Percentiles rank a stretch among this genome's conserved stretches.
Evolutionary conservation across 2,113 vertebrate species (phyloP).

Genomic region (Malurus alboscapulatus): DNA sequence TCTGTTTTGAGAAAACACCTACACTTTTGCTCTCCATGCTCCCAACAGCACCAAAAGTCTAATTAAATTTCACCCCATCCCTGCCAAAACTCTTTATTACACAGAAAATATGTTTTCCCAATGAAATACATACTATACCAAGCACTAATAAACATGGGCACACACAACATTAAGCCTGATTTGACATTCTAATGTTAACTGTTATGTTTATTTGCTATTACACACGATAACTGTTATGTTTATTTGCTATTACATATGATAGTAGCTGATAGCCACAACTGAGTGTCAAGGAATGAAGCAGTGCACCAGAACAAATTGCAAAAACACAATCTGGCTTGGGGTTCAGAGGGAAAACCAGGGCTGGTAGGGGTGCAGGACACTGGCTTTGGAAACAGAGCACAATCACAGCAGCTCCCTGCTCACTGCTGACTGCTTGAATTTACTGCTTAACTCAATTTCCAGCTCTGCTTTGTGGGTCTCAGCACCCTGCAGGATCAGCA

Average conservation of each 20-base stretch:
- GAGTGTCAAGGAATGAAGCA: not conserved
- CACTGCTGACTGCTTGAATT: not conserved
- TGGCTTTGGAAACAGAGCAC: accelerated
- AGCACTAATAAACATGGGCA: not conserved
- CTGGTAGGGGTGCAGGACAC: not conserved
- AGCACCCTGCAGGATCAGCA: not conserved
- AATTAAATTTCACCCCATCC: not conserved
- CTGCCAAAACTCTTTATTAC: not conserved
- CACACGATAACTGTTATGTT: not conserved
- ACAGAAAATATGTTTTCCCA: not conserved
- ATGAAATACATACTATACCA: not conserved
- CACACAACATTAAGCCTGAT: not conserved
- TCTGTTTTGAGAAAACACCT: not conserved
- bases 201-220: not conserved
- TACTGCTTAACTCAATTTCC: not conserved
- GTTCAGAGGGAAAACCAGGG: not conserved
- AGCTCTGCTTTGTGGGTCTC: not conserved
- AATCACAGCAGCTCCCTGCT: not conserved
- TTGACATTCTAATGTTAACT: not conserved
- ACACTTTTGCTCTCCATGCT: not conserved
- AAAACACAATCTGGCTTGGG: not conserved
- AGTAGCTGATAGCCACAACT: not conserved
- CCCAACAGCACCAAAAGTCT: not conserved
- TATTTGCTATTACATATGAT: not conserved
- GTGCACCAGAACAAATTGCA: not conserved